Percentiles rank a stretch among this genome's conserved stretches.
Conservation (phyloP, 2,797 vertebrate genomes). For the Clarias platycephalus region DNA sequence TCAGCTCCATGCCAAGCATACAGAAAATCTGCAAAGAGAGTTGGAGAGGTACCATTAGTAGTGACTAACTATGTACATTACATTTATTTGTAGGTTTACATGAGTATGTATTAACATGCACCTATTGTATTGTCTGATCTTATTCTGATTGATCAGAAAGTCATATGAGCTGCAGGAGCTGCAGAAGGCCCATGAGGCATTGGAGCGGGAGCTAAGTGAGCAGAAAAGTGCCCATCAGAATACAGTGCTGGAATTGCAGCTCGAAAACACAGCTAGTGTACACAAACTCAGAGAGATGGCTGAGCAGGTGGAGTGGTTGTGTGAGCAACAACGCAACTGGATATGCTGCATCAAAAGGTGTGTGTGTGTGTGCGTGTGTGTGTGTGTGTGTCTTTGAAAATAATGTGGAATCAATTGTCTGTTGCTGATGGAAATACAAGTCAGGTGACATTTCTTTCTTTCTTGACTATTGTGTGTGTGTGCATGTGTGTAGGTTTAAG, state of each 20-base stretch:
- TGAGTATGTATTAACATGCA: background rate
- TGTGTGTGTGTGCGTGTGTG: background rate
- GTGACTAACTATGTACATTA: no score
- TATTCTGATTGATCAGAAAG: slow-evolving; percentile 43
- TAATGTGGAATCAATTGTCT: background rate
- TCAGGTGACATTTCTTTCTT: background rate
- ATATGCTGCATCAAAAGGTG: slow-evolving; percentile 74
- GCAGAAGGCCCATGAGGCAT: slow-evolving; percentile 47
- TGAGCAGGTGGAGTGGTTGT: slow-evolving; percentile 76
- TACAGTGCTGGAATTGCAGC: slow-evolving; percentile 61
- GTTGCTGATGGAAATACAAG: background rate
- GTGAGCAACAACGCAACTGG: slow-evolving; percentile 76
- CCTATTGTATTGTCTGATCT: background rate
- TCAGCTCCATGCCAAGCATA: slow-evolving; percentile 52
- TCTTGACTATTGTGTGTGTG: background rate
- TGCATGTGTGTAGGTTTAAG: slow-evolving; percentile 67
- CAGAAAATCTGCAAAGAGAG: slow-evolving; percentile 62
- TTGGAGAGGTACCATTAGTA: slow-evolving; percentile 63
- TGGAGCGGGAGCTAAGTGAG: slow-evolving; percentile 61
- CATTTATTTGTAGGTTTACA: background rate
- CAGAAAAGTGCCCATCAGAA: slow-evolving; percentile 36
- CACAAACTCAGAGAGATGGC: slow-evolving; percentile 72
- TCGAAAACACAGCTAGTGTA: slow-evolving; percentile 68
- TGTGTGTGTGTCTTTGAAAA: background rate
- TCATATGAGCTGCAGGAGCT: slow-evolving; percentile 63